Conservation (phyloP, 1,140 invertebrate genomes). For the Gonatopus flavifemur region DNA sequence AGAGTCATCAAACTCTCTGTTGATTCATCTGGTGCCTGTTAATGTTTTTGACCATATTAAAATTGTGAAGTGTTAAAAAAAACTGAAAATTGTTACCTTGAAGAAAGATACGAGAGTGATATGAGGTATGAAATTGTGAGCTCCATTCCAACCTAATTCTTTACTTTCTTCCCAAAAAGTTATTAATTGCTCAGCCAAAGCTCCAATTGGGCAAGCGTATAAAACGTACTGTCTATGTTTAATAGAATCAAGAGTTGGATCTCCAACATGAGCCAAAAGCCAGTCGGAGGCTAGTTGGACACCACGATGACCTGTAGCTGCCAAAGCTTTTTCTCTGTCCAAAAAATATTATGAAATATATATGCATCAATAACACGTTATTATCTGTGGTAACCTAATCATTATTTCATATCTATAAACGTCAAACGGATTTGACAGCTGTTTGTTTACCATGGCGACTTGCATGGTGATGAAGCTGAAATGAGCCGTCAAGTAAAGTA, state of each 20-base stretch:
- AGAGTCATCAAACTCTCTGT: constrained; percentile 66
- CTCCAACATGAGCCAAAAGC: constrained; percentile 85
- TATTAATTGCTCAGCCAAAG: constrained; percentile 69
- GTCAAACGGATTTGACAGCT: constrained; percentile 38
- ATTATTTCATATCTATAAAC: too few relatives aligned
- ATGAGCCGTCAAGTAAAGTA: background rate
- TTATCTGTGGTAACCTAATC: too few relatives aligned
- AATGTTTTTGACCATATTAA: constrained; percentile 7
- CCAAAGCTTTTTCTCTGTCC: constrained; percentile 82
- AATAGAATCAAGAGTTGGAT: constrained; percentile 74
- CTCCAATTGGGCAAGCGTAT: constrained; percentile 81
- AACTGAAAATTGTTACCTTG: constrained; percentile 63
- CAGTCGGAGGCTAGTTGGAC: constrained; percentile 87
- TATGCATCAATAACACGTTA: background rate
- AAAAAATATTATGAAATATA: background rate
- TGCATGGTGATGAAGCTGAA: background rate
- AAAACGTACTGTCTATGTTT: constrained; percentile 80
- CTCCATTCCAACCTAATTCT: constrained; percentile 79
- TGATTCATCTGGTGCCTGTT: constrained; percentile 73
- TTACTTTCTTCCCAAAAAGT: constrained; percentile 81
- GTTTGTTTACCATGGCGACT: constrained; percentile 39
- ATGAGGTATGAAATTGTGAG: constrained; percentile 85
- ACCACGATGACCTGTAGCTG: constrained; percentile 84
- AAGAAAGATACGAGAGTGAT: constrained; percentile 88
- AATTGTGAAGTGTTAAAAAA: constrained; percentile 12